These are phyloP conservation scores for Achlya flavicornis DNA, from an alignment of 2,888 invertebrate genomes.

Conservation along the genomic window DNA sequence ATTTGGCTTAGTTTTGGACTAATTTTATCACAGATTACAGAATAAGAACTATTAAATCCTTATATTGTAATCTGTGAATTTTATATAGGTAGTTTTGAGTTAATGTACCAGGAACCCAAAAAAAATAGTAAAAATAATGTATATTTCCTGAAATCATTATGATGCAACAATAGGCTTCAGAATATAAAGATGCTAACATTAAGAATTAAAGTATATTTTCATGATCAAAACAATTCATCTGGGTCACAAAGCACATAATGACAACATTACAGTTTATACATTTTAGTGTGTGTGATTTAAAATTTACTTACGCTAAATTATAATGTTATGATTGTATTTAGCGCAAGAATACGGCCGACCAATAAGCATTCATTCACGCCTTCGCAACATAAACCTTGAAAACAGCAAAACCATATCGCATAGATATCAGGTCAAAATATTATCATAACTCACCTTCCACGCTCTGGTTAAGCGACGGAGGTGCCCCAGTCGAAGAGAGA, in stretches of 20 bases:
- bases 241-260: neutral
- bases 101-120: too few relatives aligned
- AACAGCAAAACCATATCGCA: conserved; percentile 47
- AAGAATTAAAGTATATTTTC: neutral
- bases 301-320: neutral
- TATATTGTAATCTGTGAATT: too few relatives aligned
- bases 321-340: conserved; percentile 14
- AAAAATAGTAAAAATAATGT: too few relatives aligned
- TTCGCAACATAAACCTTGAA: conserved; percentile 72
- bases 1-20: too few relatives aligned
- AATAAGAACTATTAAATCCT: too few relatives aligned
- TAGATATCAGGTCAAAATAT: conserved; percentile 36
- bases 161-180: too few relatives aligned
- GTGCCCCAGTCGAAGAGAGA: conserved; percentile 61
- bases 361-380: conserved; percentile 52
- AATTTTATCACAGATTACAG: too few relatives aligned
- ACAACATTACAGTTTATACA: too few relatives aligned
- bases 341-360: conserved; percentile 24
- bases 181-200: neutral
- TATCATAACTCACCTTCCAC: conserved; percentile 70
- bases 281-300: too few relatives aligned
- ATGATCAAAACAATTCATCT: neutral
- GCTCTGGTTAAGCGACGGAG: conserved; percentile 72
- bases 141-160: too few relatives aligned
- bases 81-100: too few relatives aligned